Conservation (phyloP, 2,113 vertebrate genomes). For the Malurus cyaneus region DNA sequence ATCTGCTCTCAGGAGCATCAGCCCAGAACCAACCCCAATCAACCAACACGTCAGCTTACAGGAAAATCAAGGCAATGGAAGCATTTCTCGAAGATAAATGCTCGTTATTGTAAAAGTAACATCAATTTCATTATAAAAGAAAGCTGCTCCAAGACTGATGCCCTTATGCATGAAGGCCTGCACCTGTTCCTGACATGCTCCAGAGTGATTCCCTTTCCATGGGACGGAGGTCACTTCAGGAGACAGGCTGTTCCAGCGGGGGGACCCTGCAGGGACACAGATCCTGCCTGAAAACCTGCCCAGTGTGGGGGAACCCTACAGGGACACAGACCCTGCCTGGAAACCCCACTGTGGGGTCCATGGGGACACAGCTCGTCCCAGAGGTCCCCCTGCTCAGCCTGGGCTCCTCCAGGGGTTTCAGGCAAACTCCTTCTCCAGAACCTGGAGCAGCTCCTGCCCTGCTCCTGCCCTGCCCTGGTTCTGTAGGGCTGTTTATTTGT, state of each 20-base stretch:
- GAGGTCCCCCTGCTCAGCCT: accelerated
- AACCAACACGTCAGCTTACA: too few relatives aligned
- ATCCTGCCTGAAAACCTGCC: too few relatives aligned
- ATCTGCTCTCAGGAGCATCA: too few relatives aligned
- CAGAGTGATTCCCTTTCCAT: accelerated
- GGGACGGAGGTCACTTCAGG: not conserved
- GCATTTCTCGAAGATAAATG: too few relatives aligned
- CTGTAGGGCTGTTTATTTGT: not conserved
- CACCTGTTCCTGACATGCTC: not conserved
- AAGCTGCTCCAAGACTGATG: not conserved
- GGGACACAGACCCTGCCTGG: not conserved
- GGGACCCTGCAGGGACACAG: accelerated
- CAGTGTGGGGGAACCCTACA: accelerated
- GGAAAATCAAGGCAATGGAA: too few relatives aligned
- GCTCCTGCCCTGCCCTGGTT: accelerated
- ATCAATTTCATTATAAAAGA: not conserved
- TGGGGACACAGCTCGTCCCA: not conserved
- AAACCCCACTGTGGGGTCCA: not conserved
- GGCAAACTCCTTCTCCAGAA: not conserved
- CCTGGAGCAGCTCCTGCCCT: not conserved
- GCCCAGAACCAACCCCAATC: too few relatives aligned
- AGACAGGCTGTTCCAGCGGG: not conserved
- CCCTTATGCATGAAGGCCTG: not conserved
- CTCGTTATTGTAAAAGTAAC: not conserved
- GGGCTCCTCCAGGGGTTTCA: not conserved